Evolutionary conservation across 2,888 invertebrate genomes (phyloP), one percentile per base, ranked within the genome.

Genomic region (Limnephilus auricula): DNA sequence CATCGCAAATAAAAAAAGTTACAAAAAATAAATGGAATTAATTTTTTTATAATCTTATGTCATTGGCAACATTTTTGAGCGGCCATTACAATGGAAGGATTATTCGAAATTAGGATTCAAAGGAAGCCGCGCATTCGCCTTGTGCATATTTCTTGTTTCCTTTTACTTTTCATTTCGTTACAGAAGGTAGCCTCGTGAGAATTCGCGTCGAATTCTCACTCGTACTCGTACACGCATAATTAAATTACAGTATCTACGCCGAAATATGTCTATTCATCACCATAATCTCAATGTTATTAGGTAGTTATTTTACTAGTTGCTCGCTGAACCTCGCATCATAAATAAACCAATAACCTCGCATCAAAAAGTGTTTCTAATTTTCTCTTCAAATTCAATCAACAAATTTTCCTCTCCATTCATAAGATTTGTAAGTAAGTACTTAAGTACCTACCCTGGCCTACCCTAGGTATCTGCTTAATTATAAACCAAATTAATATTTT

Each of bases 141-240:
- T 82, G 34, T 9, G 82, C 37, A 34, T 31, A 25, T 34, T 82
- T 12, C 34, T 82, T 25, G 82, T n/a, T 82, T 82, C 82, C 34
- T 82, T 82, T 82, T 82, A 82, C 82, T 82, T 82, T 82, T 82
- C 82, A 34, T 82, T 25, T 37, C 82, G 82, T 82, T 82, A 82
- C 37, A 34, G 82, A 82, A 32, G 34, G 10, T 82, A 34, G 80
- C 34, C 32, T 32, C 32, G 32, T 34, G 82, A 32, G 82, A 32
- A 82, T 34, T 82, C 13, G 34, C 32, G 82, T 18, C 34, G 34
- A 32, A 34, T n/a, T n/a, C 65, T n/a, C 32, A 82, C 34, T 82
- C 82, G 12, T 82, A 25, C 65, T 65, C 65, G 65, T 65, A 65
- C 65, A 65, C 25, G 65, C 65, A 65, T 65, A 65, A 65, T 25